These are phyloP conservation scores for Theonella swinhoei DNA, from an alignment of 37 sponge, comb jelly and placozoan genomes.

Conservation along the genomic window DNA sequence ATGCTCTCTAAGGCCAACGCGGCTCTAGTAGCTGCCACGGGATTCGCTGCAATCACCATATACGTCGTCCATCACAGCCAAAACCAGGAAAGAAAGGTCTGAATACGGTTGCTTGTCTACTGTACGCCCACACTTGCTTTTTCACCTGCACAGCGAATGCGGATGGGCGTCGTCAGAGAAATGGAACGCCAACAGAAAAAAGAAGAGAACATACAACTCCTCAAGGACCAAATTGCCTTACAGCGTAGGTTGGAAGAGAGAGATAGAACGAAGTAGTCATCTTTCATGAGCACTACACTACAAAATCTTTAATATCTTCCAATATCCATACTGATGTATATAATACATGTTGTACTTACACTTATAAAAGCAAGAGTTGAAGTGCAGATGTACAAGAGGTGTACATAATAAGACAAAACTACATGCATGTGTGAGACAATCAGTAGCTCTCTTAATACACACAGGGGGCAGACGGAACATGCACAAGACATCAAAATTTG, in stretches of 20 bases:
- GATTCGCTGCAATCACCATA: constrained; percentile 34
- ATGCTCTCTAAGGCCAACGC: constrained; percentile 29
- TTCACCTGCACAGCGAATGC: constrained; percentile 57
- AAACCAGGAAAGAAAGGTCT: constrained; percentile 66
- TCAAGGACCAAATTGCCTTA: constrained; percentile 58
- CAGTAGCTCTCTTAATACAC: too few relatives aligned
- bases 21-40: constrained; percentile 22
- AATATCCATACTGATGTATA: too few relatives aligned
- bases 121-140: not conserved
- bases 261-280: constrained; percentile 5
- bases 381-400: too few relatives aligned
- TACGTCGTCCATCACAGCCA: constrained; percentile 79
- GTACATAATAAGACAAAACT: too few relatives aligned
- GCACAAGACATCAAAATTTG: too few relatives aligned
- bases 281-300: not conserved
- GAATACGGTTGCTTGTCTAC: not conserved
- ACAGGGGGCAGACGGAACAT: too few relatives aligned
- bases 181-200: constrained; percentile 70
- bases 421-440: too few relatives aligned
- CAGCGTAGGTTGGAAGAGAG: constrained; percentile 50
- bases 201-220: constrained; percentile 44
- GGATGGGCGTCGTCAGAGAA: constrained; percentile 71
- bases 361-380: too few relatives aligned
- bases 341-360: too few relatives aligned
- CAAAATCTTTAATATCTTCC: not conserved